Evolutionary conservation across 2,797 vertebrate species (phyloP), one percentile per base, ranked within the genome.

Genomic region (Halcyon leucocephala): DNA sequence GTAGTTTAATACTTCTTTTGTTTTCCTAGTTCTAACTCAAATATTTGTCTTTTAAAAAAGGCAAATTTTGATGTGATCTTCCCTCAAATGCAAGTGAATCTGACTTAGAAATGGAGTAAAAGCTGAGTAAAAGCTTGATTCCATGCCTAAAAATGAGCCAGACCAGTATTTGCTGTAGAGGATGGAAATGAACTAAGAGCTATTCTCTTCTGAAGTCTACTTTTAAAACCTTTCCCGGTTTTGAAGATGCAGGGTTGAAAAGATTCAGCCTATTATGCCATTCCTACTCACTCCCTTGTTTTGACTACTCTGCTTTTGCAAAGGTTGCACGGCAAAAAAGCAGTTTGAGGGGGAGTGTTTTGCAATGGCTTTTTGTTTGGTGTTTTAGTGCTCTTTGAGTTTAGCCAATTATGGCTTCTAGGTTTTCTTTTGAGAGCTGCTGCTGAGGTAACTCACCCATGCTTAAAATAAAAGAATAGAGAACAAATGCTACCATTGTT

Each of bases 1-100:
- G 97, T 93, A 97, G 96, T 95, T 94, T 81, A 97, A 95, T 97
- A 98, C 70, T 97, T 96, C 96, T 98, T 98, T 96, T 95, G 92
- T 95, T 96, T 95, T 96, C 96, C 91, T 97, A 93, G 96, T 97
- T 97, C 98, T 97, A 97, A 98, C 98, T 98, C 91, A 91, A 97
- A 88, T 97, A 97, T 98, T 49, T 49, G 97, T 98, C 96, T 96
- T 96, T 48, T 48, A 95, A 94, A 90, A 95, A 97, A 93, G 89
- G 73, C 82, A 82, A 94, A 97, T 96, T 97, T 71, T 64, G 17
- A 61, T 54, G 79, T 55, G 39, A 28, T 64, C 54, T 89, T 92
- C 29, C 37, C 39, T 89, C 48, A 89, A 91, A 77, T 48, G 25
- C 44, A 74, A 94, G 82, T 25, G 21, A 94, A 35, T 64, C 39